Evolutionary conservation across 2,888 invertebrate species (phyloP).

Genomic region (Marronus borbonicus): DNA sequence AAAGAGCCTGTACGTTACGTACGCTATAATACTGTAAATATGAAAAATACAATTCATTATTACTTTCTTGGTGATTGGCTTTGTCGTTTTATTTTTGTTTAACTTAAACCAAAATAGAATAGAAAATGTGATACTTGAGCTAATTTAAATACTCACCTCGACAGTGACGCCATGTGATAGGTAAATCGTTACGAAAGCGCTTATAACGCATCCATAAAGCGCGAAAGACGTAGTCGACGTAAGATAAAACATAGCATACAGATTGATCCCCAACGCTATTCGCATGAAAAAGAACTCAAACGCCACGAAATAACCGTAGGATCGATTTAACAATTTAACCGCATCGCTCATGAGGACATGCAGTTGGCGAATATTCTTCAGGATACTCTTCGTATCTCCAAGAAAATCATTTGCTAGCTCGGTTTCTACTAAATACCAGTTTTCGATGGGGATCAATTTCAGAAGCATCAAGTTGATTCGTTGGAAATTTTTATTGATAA

Average conservation of each 20-base stretch:
- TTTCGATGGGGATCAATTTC: slow-evolving; percentile 19
- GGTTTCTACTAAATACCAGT: slow-evolving; percentile 6
- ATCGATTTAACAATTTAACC: slow-evolving; percentile 23
- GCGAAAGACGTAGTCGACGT: not conserved
- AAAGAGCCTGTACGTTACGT: too few relatives aligned
- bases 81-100: too few relatives aligned
- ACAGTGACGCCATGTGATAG: not conserved
- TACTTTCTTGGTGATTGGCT: too few relatives aligned
- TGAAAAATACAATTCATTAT: too few relatives aligned
- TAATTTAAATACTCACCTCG: not conserved
- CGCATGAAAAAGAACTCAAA: slow-evolving; percentile 9
- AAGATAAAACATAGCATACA: slow-evolving; percentile 7
- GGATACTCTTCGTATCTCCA: not conserved
- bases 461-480: slow-evolving; percentile 19
- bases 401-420: not conserved
- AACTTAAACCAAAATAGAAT: too few relatives aligned
- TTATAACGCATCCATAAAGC: not conserved
- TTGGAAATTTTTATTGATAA: slow-evolving; percentile 23
- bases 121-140: too few relatives aligned
- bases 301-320: slow-evolving; percentile 31
- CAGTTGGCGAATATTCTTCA: slow-evolving; percentile 18
- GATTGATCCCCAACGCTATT: slow-evolving; percentile 10
- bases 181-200: not conserved
- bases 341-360: slow-evolving; percentile 35
- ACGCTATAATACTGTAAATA: too few relatives aligned